A percentile compares a stretch with the other conserved stretches of the same genome.
Evolutionary conservation across 2,113 vertebrate genomes (phyloP).

Genomic region (Sinocyclocheilus grahami): DNA sequence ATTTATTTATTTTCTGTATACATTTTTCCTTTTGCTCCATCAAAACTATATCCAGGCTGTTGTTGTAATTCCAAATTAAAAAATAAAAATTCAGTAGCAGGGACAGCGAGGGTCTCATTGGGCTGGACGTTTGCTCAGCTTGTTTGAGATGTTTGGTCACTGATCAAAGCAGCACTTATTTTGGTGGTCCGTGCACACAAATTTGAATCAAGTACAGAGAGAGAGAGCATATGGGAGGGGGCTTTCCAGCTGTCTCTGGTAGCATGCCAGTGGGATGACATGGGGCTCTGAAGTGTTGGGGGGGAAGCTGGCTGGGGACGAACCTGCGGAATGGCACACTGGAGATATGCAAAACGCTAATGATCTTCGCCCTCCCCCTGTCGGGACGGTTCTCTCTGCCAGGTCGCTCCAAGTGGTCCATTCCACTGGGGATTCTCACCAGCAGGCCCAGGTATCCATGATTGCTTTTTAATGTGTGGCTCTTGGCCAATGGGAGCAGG

Average conservation of each 20-base stretch:
- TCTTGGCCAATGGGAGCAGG: conserved; percentile 59
- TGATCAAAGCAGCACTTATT: conserved; percentile 66
- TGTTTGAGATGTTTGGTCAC: conserved; percentile 57
- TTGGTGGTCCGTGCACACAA: conserved; percentile 57
- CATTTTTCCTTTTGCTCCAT: neutral
- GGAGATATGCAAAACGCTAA: conserved; percentile 56
- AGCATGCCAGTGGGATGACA: conserved; percentile 54
- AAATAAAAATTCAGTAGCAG: neutral
- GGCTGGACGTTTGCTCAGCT: conserved; percentile 34
- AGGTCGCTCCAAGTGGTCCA: conserved; percentile 54
- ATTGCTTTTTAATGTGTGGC: conserved; percentile 67
- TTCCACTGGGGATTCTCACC: conserved; percentile 62
- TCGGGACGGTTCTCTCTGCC: conserved; percentile 52
- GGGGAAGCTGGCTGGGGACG: conserved; percentile 40
- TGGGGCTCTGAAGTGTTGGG: conserved; percentile 38
- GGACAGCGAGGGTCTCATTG: conserved; percentile 32
- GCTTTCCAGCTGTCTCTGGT: conserved; percentile 59
- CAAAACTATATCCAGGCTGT: neutral
- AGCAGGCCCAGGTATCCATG: conserved; percentile 61
- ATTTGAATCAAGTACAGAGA: conserved; percentile 60
- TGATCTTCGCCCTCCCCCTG: conserved; percentile 55
- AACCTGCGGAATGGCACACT: conserved; percentile 51
- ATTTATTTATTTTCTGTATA: too few relatives aligned
- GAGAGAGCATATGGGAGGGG: neutral
- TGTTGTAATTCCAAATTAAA: neutral